A percentile compares a stretch with the other conserved stretches of the same genome.
Conservation (phyloP, 2,888 invertebrate genomes). For the Pseudococcus longispinus region DNA sequence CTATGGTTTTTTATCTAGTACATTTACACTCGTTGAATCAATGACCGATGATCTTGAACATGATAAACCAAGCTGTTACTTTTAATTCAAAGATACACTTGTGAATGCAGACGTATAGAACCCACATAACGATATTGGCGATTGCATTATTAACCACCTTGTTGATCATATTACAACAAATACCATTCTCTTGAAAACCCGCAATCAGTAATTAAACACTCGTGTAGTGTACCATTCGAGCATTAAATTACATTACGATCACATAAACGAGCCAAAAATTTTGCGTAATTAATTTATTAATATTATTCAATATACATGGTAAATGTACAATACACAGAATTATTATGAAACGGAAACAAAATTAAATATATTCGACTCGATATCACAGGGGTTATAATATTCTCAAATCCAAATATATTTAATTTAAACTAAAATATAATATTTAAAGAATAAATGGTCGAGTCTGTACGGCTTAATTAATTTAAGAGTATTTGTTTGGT, state of each 20-base stretch:
- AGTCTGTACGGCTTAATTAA: neutral
- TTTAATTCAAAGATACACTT: neutral
- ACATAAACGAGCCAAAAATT: neutral
- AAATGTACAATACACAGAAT: slow-evolving; percentile 4
- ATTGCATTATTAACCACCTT: neutral
- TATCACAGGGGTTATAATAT: slow-evolving; percentile 18
- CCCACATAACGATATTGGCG: neutral
- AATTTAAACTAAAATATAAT: neutral
- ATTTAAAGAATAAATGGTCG: neutral
- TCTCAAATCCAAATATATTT: slow-evolving; percentile 17
- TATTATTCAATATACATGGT: slow-evolving; percentile 14
- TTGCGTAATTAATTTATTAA: slow-evolving; percentile 39
- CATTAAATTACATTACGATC: slow-evolving; percentile 27
- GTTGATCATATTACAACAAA: slow-evolving; percentile 24
- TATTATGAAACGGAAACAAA: slow-evolving; percentile 28
- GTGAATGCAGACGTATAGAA: neutral
- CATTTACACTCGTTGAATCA: neutral
- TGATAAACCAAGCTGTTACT: neutral
- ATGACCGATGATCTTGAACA: slow-evolving; percentile 17
- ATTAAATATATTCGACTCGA: slow-evolving; percentile 38
- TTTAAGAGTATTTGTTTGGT: neutral
- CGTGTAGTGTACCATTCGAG: neutral
- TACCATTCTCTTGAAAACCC: slow-evolving; percentile 9
- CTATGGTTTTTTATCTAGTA: neutral
- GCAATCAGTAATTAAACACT: slow-evolving; percentile 7